Conservation (phyloP, 2,888 invertebrate genomes). For the Monoplex corrugatus region DNA sequence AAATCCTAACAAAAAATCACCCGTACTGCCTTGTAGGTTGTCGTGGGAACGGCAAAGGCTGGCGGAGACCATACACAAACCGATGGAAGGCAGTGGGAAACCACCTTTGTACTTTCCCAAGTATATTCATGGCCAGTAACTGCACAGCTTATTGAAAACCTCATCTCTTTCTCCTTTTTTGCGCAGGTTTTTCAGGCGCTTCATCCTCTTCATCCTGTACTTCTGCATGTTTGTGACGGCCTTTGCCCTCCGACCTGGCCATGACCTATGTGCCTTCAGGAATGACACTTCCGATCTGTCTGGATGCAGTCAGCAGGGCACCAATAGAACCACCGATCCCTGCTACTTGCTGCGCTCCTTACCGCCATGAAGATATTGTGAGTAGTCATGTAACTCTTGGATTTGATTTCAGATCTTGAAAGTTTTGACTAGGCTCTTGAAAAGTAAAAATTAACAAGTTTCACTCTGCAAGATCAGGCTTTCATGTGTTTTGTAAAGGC, state of each 20-base stretch:
- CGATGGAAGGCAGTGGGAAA: too few species aligned
- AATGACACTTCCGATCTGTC: slow-evolving; percentile 56
- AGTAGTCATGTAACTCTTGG: slow-evolving; percentile 56
- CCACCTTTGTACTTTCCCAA: too few species aligned
- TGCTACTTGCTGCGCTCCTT: slow-evolving; percentile 78
- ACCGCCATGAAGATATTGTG: slow-evolving; percentile 74
- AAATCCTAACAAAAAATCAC: too few species aligned
- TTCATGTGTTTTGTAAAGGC: too few species aligned
- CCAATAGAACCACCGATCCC: slow-evolving; percentile 66
- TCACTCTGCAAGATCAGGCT: too few species aligned
- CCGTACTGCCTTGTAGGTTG: too few species aligned
- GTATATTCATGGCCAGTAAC: too few species aligned
- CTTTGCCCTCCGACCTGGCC: slow-evolving; percentile 91
- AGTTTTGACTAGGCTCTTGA: too few species aligned
- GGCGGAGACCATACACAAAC: too few species aligned
- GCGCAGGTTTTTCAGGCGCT: slow-evolving; percentile 93
- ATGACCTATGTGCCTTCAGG: slow-evolving; percentile 66
- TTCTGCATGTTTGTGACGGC: slow-evolving; percentile 93
- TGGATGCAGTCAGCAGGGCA: slow-evolving; percentile 47
- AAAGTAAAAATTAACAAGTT: too few species aligned
- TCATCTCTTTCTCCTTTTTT: not conserved
- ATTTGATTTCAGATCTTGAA: not conserved
- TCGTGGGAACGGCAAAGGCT: too few species aligned
- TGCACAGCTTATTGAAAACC: too few species aligned
- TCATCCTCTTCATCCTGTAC: slow-evolving; percentile 94